A percentile compares a stretch with the other conserved stretches of the same genome.
Evolutionary conservation across 2,888 invertebrate genomes (phyloP).

Genomic region (Esperia sulphurella): DNA sequence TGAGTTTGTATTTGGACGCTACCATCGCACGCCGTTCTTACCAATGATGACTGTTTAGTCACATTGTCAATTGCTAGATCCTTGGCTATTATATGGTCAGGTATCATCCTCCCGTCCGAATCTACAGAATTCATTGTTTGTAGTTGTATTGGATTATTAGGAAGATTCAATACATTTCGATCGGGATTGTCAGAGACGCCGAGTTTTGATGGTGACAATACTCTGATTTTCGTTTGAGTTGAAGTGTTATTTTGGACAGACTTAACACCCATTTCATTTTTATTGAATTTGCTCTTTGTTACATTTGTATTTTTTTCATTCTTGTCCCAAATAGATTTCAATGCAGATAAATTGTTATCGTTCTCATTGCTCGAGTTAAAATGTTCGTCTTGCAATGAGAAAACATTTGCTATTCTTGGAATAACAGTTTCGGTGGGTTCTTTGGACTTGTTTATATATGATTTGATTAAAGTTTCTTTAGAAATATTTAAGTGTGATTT

Average conservation of each 20-base stretch:
- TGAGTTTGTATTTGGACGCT: neutral
- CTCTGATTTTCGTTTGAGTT: constrained; percentile 4
- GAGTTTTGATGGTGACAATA: constrained; percentile 2
- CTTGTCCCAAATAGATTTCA: no score
- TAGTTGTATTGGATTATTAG: no score
- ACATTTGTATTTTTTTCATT: no score
- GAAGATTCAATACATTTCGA: neutral
- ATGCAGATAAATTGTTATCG: no score
- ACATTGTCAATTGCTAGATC: no score
- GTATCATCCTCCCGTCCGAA: no score
- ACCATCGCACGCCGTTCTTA: neutral
- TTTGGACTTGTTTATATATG: neutral
- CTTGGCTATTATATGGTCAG: no score
- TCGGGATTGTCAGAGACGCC: neutral
- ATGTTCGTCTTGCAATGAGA: constrained; percentile 13
- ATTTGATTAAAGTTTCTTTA: neutral
- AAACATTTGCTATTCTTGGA: constrained; percentile 19
- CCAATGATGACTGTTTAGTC: no score
- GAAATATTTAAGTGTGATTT: neutral
- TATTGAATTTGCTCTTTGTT: neutral
- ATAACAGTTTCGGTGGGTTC: neutral
- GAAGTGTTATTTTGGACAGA: neutral
- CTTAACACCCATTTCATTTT: neutral
- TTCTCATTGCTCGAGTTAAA: no score
- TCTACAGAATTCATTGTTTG: no score